Base-by-base conservation (phyloP, 2,113 vertebrate genomes). In the Sapajus apella region DNA sequence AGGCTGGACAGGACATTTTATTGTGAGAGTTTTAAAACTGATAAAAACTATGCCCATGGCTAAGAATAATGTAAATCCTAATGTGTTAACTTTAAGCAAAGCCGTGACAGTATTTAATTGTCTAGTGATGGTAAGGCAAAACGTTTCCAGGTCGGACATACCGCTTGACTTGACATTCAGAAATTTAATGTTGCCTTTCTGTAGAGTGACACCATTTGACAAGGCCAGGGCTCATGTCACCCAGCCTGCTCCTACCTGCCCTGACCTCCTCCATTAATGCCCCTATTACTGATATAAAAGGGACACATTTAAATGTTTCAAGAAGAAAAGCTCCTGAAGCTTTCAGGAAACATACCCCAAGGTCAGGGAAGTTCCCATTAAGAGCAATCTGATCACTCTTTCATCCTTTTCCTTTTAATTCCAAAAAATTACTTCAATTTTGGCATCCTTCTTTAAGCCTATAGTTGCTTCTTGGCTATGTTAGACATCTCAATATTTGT, bases 111-210 rank as follows among this genome's bases (percentile, higher is more conserved):
- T 2, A 23, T 58, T 81, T 75, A 96, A 90, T 96, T 52, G 73
- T 56, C 47, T 30, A 70, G 79, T 88, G 56, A 58, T 45, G 13
- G 61, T 20, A 79, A 93, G 92, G 89, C 72, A 66, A 50, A 77
- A 64, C 25, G 9, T 50, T 37, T 73, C 6, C 6, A 7, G 95
- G 82, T 81, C 91, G 82, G 80, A 83, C 68, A 27, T 16, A 32
- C 55, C 13, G 20, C 90, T 92, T 35, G 86, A 77, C 64, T 58
- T 70, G 91, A 97, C 91, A 68, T 96, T 94, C 72, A 80, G 32
- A 81, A 91, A 52, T 56, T 32, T 43, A 83, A 73, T 5, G 7
- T 16, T 16, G 18, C 21, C 25, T 43, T 96, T 92, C 91, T 47
- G 32, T 8, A 35, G 47, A 30, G 13, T 2, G 77, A 61, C 56